phyloP scores from a whole-genome alignment of 2,888 invertebrate species.

The Phytoseiulus persimilis region DNA sequence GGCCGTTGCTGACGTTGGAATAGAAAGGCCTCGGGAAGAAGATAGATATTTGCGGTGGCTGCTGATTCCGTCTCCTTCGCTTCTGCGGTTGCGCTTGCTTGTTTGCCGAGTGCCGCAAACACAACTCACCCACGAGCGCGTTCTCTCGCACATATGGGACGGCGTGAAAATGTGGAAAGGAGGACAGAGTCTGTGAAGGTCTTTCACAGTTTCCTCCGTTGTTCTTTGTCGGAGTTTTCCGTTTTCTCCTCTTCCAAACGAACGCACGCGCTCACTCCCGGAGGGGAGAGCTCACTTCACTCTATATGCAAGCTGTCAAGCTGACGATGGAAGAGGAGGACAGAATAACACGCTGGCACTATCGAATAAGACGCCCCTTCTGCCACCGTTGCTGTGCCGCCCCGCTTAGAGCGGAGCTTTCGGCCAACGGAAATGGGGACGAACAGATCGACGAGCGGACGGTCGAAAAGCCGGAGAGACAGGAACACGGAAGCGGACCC shows the following conservation, averaged over 20 bases:
- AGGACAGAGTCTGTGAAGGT: background rate
- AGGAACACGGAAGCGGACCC: background rate
- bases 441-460: background rate
- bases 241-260: background rate
- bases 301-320: constrained; percentile 5
- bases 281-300: background rate
- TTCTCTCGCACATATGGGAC: background rate
- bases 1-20: background rate
- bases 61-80: background rate
- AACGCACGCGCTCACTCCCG: background rate
- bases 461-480: background rate
- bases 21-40: background rate
- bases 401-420: background rate
- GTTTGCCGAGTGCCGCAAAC: background rate
- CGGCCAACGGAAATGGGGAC: background rate
- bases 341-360: background rate
- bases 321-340: constrained; percentile 5
- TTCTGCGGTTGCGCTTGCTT: background rate
- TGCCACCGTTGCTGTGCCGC: background rate
- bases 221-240: background rate
- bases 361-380: background rate
- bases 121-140: background rate
- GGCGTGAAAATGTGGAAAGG: background rate
- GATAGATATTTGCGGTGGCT: background rate
- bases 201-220: background rate